These are phyloP conservation scores for Corydoras maculifer DNA, from an alignment of 2,113 vertebrate genomes.

Conservation along the genomic window DNA sequence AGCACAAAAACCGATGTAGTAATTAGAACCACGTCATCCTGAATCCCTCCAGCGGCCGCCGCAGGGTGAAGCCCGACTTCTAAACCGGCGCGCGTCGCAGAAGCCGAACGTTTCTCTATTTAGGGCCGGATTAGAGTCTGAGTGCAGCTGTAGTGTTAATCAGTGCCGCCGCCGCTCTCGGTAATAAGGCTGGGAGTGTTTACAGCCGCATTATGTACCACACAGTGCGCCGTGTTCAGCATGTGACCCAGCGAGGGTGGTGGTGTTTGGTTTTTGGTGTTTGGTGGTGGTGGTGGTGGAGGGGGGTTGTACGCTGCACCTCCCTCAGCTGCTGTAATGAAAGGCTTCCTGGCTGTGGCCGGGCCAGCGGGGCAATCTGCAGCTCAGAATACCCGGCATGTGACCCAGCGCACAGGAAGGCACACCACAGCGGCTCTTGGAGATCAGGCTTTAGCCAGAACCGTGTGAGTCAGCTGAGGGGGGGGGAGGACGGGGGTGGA, in stretches of 20 bases:
- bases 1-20: too few relatives aligned
- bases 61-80: too few relatives aligned
- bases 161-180: too few relatives aligned
- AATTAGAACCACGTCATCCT: too few relatives aligned
- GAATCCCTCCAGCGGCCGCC: too few relatives aligned
- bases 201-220: constrained; percentile 1
- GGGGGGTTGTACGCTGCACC: constrained; percentile 38
- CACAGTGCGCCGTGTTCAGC: not conserved
- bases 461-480: constrained; percentile 11
- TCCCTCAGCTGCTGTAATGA: constrained; percentile 41
- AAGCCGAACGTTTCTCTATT: too few relatives aligned
- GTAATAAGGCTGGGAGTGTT: not conserved
- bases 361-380: constrained; percentile 35
- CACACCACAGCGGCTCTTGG: constrained; percentile 26
- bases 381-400: constrained; percentile 43
- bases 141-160: too few relatives aligned
- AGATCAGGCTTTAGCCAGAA: constrained; percentile 14
- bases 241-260: too few relatives aligned
- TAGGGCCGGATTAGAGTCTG: too few relatives aligned
- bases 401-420: constrained; percentile 36
- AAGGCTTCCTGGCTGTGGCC: constrained; percentile 43
- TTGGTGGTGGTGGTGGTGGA: too few relatives aligned
- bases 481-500: not conserved
- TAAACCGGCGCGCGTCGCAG: too few relatives aligned
- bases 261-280: too few relatives aligned